A percentile compares a stretch with the other conserved stretches of the same genome.
Evolutionary conservation across 2,888 invertebrate genomes (phyloP).

Genomic region (Heliconius hortense): DNA sequence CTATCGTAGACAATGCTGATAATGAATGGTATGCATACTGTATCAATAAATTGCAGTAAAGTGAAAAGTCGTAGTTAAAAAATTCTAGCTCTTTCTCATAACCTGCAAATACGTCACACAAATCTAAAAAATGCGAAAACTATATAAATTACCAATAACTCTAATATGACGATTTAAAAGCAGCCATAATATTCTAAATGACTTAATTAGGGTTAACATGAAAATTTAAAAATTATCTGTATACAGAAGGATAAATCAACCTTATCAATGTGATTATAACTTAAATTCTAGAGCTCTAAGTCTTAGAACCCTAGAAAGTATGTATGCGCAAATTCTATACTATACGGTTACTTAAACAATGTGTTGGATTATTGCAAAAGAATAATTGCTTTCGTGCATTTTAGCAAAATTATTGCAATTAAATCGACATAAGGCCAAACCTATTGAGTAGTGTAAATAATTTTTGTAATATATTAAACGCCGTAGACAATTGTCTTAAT

Average conservation of each 20-base stretch:
- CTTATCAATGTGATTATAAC: background rate
- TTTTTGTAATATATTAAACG: conserved; percentile 28
- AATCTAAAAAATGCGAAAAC: background rate
- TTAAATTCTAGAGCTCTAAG: no score
- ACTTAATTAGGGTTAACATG: background rate
- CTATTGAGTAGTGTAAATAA: conserved; percentile 9
- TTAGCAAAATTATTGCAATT: conserved; percentile 26
- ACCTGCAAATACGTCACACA: background rate
- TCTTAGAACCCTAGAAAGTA: background rate
- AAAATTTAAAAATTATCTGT: background rate
- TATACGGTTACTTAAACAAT: background rate
- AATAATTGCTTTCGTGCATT: conserved; percentile 22
- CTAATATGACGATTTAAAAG: background rate
- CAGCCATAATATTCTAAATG: background rate
- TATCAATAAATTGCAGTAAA: background rate
- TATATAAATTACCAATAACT: background rate
- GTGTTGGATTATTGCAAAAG: conserved; percentile 9
- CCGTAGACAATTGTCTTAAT: conserved; percentile 28
- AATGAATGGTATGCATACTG: background rate
- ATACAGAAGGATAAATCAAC: no score
- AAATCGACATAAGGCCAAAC: conserved; percentile 29
- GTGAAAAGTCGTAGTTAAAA: background rate
- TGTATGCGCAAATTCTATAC: background rate
- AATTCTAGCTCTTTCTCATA: background rate
- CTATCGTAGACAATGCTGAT: background rate